phyloP scores from a whole-genome alignment of 2,797 vertebrate genomes.

The Micromesistius poutassou region DNA sequence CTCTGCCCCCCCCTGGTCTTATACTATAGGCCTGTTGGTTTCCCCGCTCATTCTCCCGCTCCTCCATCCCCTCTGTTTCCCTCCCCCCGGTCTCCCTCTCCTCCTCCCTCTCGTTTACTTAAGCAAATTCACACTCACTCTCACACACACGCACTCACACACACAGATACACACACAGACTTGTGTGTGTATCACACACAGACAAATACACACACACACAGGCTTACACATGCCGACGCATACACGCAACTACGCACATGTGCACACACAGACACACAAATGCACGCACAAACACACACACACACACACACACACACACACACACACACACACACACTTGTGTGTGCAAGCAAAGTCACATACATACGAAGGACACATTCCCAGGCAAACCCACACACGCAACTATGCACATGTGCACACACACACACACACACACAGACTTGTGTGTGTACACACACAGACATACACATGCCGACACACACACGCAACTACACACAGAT shows the following conservation, averaged over 20 bases:
- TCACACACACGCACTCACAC: neutral
- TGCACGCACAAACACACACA: neutral
- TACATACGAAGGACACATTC: too few species aligned
- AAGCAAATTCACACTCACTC: slow-evolving; percentile 6
- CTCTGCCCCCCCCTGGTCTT: neutral
- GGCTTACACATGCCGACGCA: neutral
- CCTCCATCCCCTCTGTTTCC: too few species aligned
- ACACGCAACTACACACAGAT: too few species aligned
- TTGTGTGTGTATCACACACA: neutral
- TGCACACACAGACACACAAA: slow-evolving; percentile 7
- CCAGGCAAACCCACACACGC: too few species aligned
- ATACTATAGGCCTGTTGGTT: neutral
- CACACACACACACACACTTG: slow-evolving; percentile 6
- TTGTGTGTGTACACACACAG: too few species aligned
- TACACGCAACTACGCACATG: neutral
- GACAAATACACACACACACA: slow-evolving; percentile 1
- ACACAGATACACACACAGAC: neutral
- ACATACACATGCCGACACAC: neutral
- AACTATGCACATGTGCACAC: too few species aligned
- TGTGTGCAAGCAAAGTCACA: too few species aligned
- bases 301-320: slow-evolving; percentile 9
- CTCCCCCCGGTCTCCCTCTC: neutral
- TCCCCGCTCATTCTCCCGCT: neutral
- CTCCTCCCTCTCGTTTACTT: slow-evolving; percentile 21
- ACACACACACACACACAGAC: too few species aligned